Percentiles rank a stretch among this genome's conserved stretches.
Evolutionary conservation across 2,888 invertebrate genomes (phyloP).

Genomic region (Cataglyphis rosenhaueri): DNA sequence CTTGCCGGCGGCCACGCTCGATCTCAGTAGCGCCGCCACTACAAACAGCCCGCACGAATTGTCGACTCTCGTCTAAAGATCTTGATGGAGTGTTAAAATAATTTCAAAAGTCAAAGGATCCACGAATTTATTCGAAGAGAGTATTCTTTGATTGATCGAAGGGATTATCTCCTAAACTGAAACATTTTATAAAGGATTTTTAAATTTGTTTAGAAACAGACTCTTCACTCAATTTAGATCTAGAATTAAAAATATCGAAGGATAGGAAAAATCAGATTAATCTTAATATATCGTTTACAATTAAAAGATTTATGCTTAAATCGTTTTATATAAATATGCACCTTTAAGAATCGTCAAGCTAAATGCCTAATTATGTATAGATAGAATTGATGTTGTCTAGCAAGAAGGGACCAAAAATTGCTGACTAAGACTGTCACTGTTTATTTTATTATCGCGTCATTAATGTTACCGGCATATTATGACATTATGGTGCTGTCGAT

Average conservation of each 20-base stretch:
- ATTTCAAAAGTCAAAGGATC: neutral
- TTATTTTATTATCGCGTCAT: slow-evolving; percentile 16
- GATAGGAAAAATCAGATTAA: neutral
- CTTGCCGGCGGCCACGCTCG: slow-evolving; percentile 88
- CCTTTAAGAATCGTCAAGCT: neutral
- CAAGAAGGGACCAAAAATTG: slow-evolving; percentile 45
- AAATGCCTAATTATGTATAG: slow-evolving; percentile 1
- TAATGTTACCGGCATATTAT: neutral
- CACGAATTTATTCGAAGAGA: neutral
- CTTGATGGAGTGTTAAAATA: neutral
- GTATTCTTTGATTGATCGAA: neutral
- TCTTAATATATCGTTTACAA: neutral
- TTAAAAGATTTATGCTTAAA: neutral
- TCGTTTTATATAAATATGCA: neutral
- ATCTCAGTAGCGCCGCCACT: slow-evolving; percentile 89
- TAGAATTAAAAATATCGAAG: neutral
- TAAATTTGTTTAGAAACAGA: slow-evolving; percentile 13
- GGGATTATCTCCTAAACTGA: slow-evolving; percentile 15
- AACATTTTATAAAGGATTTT: slow-evolving; percentile 21
- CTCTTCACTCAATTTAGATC: neutral
- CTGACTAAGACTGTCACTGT: slow-evolving; percentile 9
- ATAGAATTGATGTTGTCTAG: slow-evolving; percentile 3
- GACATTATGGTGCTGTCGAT: neutral
- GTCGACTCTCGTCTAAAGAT: slow-evolving; percentile 89
- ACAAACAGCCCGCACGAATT: slow-evolving; percentile 90